These are phyloP conservation scores for Zootermopsis nevadensis DNA, from an alignment of 2,888 invertebrate species.

Conservation along the genomic window DNA sequence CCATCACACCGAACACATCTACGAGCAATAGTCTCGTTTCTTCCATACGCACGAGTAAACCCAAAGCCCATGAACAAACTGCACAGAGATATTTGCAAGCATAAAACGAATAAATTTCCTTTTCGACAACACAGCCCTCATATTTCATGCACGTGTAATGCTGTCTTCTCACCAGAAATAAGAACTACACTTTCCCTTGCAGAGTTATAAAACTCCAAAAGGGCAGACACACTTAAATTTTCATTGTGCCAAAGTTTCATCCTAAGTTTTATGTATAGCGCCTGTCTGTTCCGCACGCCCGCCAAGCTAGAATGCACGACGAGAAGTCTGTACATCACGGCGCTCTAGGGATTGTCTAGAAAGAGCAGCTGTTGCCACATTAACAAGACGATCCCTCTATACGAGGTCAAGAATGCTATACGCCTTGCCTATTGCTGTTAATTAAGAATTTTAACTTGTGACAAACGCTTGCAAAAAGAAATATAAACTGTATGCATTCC, in stretches of 20 bases:
- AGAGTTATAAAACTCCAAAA: slow-evolving; percentile 5
- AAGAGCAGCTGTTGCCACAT: slow-evolving; percentile 1
- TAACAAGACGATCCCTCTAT: neutral
- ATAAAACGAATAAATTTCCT: neutral
- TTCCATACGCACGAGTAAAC: too few species aligned
- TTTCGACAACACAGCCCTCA: neutral
- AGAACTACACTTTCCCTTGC: neutral
- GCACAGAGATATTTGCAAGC: neutral
- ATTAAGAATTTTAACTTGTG: neutral
- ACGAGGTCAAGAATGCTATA: neutral
- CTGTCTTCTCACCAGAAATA: neutral
- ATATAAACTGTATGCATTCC: neutral
- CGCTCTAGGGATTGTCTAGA: neutral
- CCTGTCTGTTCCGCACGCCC: neutral
- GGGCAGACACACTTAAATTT: neutral
- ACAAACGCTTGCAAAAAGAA: neutral
- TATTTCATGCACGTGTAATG: slow-evolving; percentile 17
- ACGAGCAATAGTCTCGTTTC: too few species aligned
- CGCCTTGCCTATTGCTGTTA: neutral
- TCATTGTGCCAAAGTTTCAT: neutral
- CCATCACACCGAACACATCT: too few species aligned
- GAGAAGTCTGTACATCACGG: slow-evolving; percentile 8
- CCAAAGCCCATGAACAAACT: too few species aligned
- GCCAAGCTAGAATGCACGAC: slow-evolving; percentile 4
- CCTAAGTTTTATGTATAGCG: neutral